Evolutionary conservation across 2,113 vertebrate species (phyloP).

Genomic region (Gambusia affinis): DNA sequence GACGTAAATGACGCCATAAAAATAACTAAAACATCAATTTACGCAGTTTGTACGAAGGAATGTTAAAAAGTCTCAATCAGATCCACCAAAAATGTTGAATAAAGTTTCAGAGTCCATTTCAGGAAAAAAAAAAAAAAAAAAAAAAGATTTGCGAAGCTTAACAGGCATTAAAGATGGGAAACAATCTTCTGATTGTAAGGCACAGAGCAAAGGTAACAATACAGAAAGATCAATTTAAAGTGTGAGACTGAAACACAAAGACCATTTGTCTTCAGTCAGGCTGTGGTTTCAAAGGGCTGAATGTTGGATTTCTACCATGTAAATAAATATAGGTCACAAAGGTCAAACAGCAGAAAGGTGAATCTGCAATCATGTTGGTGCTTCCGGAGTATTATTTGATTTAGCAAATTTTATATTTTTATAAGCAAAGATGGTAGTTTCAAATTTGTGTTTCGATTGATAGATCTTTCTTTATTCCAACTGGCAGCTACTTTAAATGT

Average conservation of each 20-base stretch:
- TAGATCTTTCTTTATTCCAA: too few species aligned
- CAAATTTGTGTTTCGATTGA: too few species aligned
- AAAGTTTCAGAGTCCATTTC: neutral
- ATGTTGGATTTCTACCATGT: neutral
- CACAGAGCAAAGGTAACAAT: too few species aligned
- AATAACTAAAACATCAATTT: neutral
- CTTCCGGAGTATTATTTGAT: too few species aligned
- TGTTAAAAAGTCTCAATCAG: neutral
- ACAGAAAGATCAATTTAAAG: too few species aligned
- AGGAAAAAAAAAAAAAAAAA: neutral
- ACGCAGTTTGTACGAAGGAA: neutral
- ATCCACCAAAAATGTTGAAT: neutral
- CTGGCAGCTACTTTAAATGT: too few species aligned
- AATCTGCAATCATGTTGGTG: neutral
- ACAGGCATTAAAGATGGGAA: neutral
- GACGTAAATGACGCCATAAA: neutral
- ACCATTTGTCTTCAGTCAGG: neutral
- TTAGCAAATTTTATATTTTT: too few species aligned
- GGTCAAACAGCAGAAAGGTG: neutral
- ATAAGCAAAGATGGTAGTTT: too few species aligned
- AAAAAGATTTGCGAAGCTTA: neutral
- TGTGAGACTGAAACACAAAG: neutral
- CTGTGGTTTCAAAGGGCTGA: neutral
- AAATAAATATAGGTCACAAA: constrained; percentile 1
- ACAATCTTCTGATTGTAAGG: neutral